These are phyloP conservation scores for Echeneis naucrates DNA, from an alignment of 2,797 vertebrate species.

Conservation along the genomic window DNA sequence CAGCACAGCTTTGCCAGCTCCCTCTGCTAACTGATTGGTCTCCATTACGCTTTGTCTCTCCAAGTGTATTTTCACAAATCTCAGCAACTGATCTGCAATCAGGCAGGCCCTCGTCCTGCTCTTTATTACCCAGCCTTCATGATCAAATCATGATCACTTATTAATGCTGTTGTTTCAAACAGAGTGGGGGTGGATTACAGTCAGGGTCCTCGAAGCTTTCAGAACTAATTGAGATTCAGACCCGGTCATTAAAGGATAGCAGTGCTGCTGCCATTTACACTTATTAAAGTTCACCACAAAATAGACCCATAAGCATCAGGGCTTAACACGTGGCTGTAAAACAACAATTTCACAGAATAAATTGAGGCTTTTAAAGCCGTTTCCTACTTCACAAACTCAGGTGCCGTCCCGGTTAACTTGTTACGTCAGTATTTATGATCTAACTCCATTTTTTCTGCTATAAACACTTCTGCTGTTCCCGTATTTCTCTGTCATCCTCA, in stretches of 20 bases:
- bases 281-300: not conserved
- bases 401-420: not conserved
- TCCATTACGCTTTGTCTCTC: conserved; percentile 41
- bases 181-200: conserved; percentile 19
- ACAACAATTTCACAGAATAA: not conserved
- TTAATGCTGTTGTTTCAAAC: conserved; percentile 27
- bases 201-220: conserved; percentile 19
- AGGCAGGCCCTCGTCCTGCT: conserved; percentile 22
- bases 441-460: not conserved
- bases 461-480: not conserved
- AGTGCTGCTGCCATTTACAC: not conserved
- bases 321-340: not conserved
- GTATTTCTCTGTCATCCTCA: not conserved
- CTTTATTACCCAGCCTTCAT: conserved; percentile 32
- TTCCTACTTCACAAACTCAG: not conserved
- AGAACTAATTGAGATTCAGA: conserved; percentile 20
- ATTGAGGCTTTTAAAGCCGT: not conserved
- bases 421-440: not conserved
- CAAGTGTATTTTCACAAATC: conserved; percentile 35
- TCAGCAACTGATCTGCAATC: conserved; percentile 36
- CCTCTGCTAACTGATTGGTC: conserved; percentile 45
- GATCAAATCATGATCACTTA: conserved; percentile 38
- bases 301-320: not conserved
- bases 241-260: conserved; percentile 27
- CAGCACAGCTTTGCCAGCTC: conserved; percentile 20